phyloP scores from a whole-genome alignment of 2,113 vertebrate genomes.

The Leucoraja erinaceus region DNA sequence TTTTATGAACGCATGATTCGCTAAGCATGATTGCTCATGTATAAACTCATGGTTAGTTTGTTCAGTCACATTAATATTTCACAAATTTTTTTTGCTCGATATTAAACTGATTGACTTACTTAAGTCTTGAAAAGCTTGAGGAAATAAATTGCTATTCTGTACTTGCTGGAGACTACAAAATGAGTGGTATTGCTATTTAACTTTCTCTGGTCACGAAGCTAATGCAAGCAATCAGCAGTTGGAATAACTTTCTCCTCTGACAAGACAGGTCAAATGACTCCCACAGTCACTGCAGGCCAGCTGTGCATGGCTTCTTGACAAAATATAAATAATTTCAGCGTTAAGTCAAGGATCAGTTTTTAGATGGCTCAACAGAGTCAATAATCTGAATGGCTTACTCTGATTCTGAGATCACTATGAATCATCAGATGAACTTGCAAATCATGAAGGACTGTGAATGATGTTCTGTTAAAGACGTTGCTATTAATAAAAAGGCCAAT shows the following conservation, averaged over 20 bases:
- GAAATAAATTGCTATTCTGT: not conserved
- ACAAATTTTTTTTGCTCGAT: not conserved
- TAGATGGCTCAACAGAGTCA: too few species aligned
- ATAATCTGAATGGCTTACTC: too few species aligned
- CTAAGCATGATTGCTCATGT: too few species aligned
- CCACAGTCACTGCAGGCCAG: not conserved
- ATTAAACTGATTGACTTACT: not conserved
- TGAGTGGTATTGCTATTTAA: not conserved
- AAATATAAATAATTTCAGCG: not conserved
- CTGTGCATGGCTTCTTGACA: not conserved
- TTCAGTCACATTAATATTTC: too few species aligned
- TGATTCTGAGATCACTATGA: too few species aligned
- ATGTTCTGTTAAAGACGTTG: not conserved
- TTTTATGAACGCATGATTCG: too few species aligned
- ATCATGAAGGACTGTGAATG: not conserved
- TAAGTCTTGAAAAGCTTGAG: not conserved
- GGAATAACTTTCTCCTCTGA: not conserved
- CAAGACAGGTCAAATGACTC: not conserved
- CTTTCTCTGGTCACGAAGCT: not conserved
- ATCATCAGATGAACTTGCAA: not conserved
- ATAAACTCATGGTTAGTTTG: too few species aligned
- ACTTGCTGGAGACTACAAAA: not conserved
- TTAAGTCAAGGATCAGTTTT: too few species aligned
- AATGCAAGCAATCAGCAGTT: not conserved
- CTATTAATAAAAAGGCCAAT: not conserved